Evolutionary conservation across 2,113 vertebrate species (phyloP).

Genomic region (Phoxinus phoxinus): DNA sequence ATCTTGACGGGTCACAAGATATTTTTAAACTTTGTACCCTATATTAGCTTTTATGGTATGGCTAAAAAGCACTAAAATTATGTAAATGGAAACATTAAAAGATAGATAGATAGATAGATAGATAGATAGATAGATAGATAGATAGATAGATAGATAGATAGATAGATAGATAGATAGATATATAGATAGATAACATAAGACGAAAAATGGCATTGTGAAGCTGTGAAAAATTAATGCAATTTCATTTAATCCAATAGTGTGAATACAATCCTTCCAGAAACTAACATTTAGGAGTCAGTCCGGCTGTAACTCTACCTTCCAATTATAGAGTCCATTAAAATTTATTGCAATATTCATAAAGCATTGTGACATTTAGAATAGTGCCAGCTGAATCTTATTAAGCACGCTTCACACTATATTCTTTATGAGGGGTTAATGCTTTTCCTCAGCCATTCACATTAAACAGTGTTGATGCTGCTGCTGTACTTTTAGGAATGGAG

Average conservation of each 20-base stretch:
- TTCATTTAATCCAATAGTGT: too few species aligned
- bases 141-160: neutral
- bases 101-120: neutral
- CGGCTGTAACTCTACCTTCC: constrained; percentile 29
- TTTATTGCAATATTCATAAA: constrained; percentile 68
- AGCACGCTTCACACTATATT: constrained; percentile 63
- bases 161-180: neutral
- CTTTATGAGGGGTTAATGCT: constrained; percentile 67
- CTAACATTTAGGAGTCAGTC: neutral
- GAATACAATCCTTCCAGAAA: neutral
- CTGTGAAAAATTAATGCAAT: neutral
- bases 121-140: neutral
- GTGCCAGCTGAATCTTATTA: constrained; percentile 72
- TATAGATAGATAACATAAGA: neutral
- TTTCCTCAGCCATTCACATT: constrained; percentile 56
- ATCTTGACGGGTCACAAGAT: neutral
- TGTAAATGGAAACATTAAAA: too few species aligned
- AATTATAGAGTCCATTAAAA: constrained; percentile 51
- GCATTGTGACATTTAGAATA: constrained; percentile 68
- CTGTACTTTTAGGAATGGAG: neutral
- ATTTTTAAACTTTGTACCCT: neutral
- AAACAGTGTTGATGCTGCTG: neutral
- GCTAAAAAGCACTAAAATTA: too few species aligned
- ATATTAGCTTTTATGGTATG: neutral
- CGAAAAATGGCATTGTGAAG: neutral